phyloP scores from a whole-genome alignment of 2,113 vertebrate species.

The Tautogolabrus adspersus region DNA sequence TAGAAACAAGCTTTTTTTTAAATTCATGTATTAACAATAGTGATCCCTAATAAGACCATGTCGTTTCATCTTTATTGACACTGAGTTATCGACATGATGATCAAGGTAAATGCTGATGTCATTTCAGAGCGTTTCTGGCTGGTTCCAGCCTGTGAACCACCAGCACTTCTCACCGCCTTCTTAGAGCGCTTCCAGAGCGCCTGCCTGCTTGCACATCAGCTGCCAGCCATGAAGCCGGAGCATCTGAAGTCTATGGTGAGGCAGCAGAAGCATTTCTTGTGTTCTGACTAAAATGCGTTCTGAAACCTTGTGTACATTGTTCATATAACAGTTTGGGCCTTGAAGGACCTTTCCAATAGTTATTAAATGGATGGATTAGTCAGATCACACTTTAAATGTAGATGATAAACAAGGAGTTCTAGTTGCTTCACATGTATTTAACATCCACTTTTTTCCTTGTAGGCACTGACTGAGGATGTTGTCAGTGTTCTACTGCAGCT shows the following conservation, averaged over 20 bases:
- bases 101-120: slow-evolving; percentile 22
- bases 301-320: background rate
- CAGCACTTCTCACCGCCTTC: slow-evolving; percentile 86
- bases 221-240: slow-evolving; percentile 90
- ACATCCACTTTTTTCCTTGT: slow-evolving; percentile 4
- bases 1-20: slow-evolving; percentile 60
- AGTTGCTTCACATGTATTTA: background rate
- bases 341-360: background rate
- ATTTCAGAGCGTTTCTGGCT: slow-evolving; percentile 90
- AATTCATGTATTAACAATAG: background rate
- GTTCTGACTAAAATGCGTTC: background rate
- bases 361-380: background rate
- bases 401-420: background rate
- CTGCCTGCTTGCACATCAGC: slow-evolving; percentile 90
- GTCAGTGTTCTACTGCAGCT: slow-evolving; percentile 88
- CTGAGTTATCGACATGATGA: background rate
- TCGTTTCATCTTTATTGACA: background rate
- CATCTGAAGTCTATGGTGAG: slow-evolving; percentile 92
- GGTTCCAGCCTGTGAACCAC: slow-evolving; percentile 88
- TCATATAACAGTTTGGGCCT: background rate
- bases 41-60: background rate
- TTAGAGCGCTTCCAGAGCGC: slow-evolving; percentile 89
- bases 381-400: background rate
- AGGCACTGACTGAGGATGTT: slow-evolving; percentile 91
- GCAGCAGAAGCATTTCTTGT: background rate